Conservation (phyloP, 1,140 invertebrate genomes). For the Drosophila navojoa region DNA sequence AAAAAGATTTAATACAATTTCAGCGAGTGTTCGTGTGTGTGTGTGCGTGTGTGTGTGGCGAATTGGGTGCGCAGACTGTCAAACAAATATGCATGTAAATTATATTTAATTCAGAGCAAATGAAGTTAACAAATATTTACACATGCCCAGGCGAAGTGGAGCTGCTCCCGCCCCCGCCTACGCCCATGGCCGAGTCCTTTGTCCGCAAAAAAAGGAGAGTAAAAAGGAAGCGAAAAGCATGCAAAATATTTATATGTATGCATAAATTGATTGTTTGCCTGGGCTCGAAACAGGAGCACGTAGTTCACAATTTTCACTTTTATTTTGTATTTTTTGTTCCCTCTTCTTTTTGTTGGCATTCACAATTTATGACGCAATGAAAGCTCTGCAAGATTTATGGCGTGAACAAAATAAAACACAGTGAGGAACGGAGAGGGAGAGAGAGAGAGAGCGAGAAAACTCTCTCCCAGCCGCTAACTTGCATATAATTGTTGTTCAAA, state of each 20-base stretch:
- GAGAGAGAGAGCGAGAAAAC: neutral
- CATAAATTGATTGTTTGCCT: constrained; percentile 74
- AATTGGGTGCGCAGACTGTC: constrained; percentile 27
- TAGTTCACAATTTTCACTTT: constrained; percentile 18
- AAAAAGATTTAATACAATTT: constrained; percentile 39
- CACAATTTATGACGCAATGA: constrained; percentile 70
- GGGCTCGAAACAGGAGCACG: constrained; percentile 26
- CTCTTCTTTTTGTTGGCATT: constrained; percentile 46
- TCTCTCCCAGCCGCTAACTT: constrained; percentile 51
- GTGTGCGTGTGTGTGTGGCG: neutral
- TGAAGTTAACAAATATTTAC: constrained; percentile 82
- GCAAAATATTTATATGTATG: constrained; percentile 46
- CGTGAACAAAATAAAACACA: constrained; percentile 29
- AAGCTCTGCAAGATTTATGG: constrained; percentile 71
- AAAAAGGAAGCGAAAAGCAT: constrained; percentile 41
- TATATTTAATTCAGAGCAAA: constrained; percentile 81
- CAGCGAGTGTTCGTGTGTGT: neutral
- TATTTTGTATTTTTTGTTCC: neutral
- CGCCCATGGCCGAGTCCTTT: constrained; percentile 7
- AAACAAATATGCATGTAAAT: constrained; percentile 79
- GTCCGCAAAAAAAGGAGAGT: constrained; percentile 31
- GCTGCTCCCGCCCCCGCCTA: constrained; percentile 1
- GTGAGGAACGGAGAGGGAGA: neutral
- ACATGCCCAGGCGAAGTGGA: constrained; percentile 40
- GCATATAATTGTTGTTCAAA: constrained; percentile 66